Evolutionary conservation across 2,113 vertebrate genomes (phyloP), one percentile per base, ranked within the genome.

Genomic region (Hystrix brachyura): DNA sequence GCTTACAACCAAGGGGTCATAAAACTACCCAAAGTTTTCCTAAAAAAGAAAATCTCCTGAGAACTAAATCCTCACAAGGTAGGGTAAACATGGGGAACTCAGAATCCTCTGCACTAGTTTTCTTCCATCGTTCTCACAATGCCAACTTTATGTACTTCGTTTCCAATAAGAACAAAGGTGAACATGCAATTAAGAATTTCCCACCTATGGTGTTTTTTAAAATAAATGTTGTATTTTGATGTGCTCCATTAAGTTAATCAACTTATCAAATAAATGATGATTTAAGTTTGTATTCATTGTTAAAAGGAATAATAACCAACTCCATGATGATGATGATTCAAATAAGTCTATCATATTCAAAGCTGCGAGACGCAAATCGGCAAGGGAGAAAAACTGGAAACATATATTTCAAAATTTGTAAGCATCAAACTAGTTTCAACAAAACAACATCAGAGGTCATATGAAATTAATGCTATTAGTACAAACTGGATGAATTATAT

Each of bases 281-380:
- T 79, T 91, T 86, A 94, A 60, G 74, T 92, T 93, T 64, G 43
- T 14, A 23, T 59, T 65, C 14, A 43, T 29, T 79, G 19, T 92
- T 51, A 57, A 87, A 87, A 83, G 19, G 51, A 78, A 93, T 48
- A 79, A 79, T 23, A 84, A 67, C 7, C 32, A 19, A 91, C 27
- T 76, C 72, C n/a, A n/a, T n/a, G 85, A 57, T 27, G 29, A 91
- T 19, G 53, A 82, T 38, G 60, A 79, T 67, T 94, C 38, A 90
- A 74, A 90, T 48, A 82, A n/a, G 57, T 7, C 38, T 46, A 53
- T 29, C 46, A 8, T 5, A 34, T 55, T 95, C 53, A 87, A 81
- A 95, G 67, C 9, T 23, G 0, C 51, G 32, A 72, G 59, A 53
- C 11, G 29, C 48, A 94, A 67, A 71, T 5, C 34, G 48, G n/a